Conservation (phyloP, 1,140 invertebrate species). For the Drosophila elegans region DNA sequence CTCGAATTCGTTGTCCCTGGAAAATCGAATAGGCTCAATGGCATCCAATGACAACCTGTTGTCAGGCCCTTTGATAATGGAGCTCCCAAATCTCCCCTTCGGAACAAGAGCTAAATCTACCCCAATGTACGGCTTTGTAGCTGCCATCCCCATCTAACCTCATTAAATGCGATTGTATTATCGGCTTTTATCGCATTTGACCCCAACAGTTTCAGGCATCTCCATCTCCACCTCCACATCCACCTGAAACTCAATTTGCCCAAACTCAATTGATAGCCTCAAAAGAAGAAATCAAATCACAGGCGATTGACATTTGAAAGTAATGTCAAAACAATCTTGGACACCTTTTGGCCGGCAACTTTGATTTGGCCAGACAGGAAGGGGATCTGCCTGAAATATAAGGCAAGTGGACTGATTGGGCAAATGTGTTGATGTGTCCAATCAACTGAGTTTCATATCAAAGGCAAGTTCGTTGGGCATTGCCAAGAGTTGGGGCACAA, state of each 20-base stretch:
- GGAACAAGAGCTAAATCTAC: constrained; percentile 28
- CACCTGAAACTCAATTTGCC: constrained; percentile 69
- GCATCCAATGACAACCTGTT: constrained; percentile 70
- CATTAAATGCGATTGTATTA: constrained; percentile 80
- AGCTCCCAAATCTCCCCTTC: constrained; percentile 10
- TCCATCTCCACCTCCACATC: constrained; percentile 20
- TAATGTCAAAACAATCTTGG: constrained; percentile 79
- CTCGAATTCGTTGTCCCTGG: constrained; percentile 6
- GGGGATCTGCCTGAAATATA: constrained; percentile 3
- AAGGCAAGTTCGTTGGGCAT: constrained; percentile 28
- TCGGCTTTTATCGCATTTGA: constrained; percentile 78
- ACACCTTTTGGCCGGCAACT: constrained; percentile 61
- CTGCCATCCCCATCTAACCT: constrained; percentile 55
- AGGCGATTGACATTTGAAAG: constrained; percentile 77
- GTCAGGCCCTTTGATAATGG: constrained; percentile 63
- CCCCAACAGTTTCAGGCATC: constrained; percentile 47
- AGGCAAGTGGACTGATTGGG: constrained; percentile 52
- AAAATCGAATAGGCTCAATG: constrained; percentile 59
- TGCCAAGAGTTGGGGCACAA: constrained; percentile 2
- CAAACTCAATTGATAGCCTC: constrained; percentile 50
- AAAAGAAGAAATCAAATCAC: constrained; percentile 63
- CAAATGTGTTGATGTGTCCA: constrained; percentile 74
- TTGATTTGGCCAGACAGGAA: constrained; percentile 26
- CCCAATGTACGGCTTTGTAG: constrained; percentile 20
- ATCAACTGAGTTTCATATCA: constrained; percentile 69